Percentiles rank a stretch among this genome's conserved stretches.
Evolutionary conservation across 2,113 vertebrate genomes (phyloP).

Genomic region (Dendrocopos noguchii): DNA sequence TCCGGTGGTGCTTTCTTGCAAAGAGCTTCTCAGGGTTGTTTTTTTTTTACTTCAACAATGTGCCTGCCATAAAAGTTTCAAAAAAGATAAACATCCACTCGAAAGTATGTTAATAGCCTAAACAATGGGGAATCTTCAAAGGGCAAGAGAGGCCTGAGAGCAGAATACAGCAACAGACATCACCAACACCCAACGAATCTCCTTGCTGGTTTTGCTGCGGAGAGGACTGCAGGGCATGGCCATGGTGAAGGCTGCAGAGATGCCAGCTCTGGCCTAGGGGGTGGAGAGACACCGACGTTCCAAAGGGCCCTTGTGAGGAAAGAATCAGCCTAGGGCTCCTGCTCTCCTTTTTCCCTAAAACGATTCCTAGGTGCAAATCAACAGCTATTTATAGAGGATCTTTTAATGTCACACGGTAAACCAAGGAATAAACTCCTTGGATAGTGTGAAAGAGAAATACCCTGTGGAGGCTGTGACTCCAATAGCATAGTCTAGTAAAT

Average conservation of each 20-base stretch:
- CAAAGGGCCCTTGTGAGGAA: background rate
- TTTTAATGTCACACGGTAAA: background rate
- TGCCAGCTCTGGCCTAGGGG: background rate
- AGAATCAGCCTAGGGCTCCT: background rate
- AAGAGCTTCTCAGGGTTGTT: conserved; percentile 12
- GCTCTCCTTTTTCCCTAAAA: background rate
- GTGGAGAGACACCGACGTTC: background rate
- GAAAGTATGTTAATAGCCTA: conserved; percentile 76
- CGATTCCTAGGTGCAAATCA: background rate
- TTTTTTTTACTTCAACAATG: conserved; percentile 43
- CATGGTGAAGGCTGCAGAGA: background rate
- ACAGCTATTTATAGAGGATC: background rate
- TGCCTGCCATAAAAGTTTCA: conserved; percentile 66
- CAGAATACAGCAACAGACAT: background rate
- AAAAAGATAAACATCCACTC: conserved; percentile 74
- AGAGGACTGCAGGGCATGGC: background rate
- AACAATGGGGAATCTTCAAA: conserved; percentile 74
- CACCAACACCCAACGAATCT: background rate
- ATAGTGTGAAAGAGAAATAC: background rate
- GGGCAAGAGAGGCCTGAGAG: conserved; percentile 41
- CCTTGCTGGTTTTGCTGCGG: background rate
- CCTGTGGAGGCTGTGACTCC: background rate
- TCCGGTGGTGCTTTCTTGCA: background rate
- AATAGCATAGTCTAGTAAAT: background rate
- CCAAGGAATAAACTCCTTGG: background rate